phyloP scores from a whole-genome alignment of 2,888 invertebrate species.

The Drosophila eohydei region DNA sequence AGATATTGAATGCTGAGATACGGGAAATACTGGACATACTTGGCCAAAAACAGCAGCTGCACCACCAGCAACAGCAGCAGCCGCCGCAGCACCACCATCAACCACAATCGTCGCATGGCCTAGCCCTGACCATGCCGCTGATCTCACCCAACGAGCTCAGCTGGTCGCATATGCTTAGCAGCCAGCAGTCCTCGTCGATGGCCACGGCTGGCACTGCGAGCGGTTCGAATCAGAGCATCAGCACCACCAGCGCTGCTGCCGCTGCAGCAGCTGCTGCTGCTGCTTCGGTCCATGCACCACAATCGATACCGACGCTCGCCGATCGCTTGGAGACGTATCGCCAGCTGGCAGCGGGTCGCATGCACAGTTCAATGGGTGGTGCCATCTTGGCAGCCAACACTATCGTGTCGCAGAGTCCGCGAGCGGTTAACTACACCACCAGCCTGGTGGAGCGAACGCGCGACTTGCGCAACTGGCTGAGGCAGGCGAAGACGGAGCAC shows the following conservation, averaged over 20 bases:
- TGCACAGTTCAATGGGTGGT: constrained; percentile 84
- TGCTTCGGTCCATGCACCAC: constrained; percentile 74
- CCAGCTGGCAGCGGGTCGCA: constrained; percentile 85
- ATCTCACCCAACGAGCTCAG: constrained; percentile 80
- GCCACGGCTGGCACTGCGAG: constrained; percentile 25
- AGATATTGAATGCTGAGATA: constrained; percentile 89
- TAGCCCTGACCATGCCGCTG: constrained; percentile 59
- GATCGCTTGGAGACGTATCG: constrained; percentile 87
- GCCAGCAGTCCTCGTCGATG: constrained; percentile 50
- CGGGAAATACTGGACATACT: constrained; percentile 89
- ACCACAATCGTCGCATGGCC: constrained; percentile 7
- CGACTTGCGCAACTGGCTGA: constrained; percentile 89
- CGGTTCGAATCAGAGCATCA: constrained; percentile 34
- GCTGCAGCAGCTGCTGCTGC: constrained; percentile 30
- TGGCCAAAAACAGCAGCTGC: constrained; percentile 84
- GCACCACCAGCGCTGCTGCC: constrained; percentile 9
- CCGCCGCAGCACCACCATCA: constrained; percentile 26
- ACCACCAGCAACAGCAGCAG: constrained; percentile 37
- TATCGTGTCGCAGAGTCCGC: constrained; percentile 84
- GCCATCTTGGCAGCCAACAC: constrained; percentile 85
- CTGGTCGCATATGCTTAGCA: constrained; percentile 80
- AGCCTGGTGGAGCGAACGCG: constrained; percentile 88
- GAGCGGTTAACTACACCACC: constrained; percentile 87
- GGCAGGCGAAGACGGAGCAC: constrained; percentile 86
- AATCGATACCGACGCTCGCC: constrained; percentile 85